Conservation (phyloP, 2,888 invertebrate genomes). For the Coelinius sp. region DNA sequence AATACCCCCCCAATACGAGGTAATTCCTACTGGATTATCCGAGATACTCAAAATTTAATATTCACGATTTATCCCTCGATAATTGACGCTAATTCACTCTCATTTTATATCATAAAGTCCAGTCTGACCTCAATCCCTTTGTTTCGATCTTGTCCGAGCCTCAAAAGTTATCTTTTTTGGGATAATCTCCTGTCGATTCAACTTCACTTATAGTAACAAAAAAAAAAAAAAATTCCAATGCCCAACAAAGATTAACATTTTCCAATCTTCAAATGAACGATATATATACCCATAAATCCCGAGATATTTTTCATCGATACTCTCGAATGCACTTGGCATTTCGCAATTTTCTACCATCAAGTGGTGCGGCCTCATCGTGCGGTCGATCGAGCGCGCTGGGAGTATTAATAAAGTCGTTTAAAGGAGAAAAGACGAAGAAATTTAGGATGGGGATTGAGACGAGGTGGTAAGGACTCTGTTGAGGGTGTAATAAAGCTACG, state of each 20-base stretch:
- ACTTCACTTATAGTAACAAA: neutral
- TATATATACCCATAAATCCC: neutral
- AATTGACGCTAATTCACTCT: neutral
- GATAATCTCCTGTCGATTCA: too few species aligned
- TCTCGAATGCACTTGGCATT: conserved; percentile 30
- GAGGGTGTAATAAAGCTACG: conserved; percentile 28
- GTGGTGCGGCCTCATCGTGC: conserved; percentile 36
- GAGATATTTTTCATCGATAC: conserved; percentile 24
- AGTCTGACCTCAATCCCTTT: neutral
- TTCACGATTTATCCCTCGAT: conserved; percentile 19
- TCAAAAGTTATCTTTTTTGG: neutral
- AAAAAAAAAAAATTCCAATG: neutral
- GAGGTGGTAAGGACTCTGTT: neutral
- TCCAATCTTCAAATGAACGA: conserved; percentile 28
- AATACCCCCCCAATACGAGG: conserved; percentile 2
- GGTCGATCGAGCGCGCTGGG: conserved; percentile 26
- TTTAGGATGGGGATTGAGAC: neutral
- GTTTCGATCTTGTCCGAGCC: neutral
- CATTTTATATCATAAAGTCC: neutral
- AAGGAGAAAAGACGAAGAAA: conserved; percentile 27
- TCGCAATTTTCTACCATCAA: conserved; percentile 46
- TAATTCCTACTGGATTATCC: conserved; percentile 39
- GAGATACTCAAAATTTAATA: conserved; percentile 43
- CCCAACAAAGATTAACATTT: conserved; percentile 2
- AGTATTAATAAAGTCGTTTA: conserved; percentile 50